Evolutionary conservation across 2,113 vertebrate genomes (phyloP), one percentile per base, ranked within the genome.

Genomic region (Prolemur simus): DNA sequence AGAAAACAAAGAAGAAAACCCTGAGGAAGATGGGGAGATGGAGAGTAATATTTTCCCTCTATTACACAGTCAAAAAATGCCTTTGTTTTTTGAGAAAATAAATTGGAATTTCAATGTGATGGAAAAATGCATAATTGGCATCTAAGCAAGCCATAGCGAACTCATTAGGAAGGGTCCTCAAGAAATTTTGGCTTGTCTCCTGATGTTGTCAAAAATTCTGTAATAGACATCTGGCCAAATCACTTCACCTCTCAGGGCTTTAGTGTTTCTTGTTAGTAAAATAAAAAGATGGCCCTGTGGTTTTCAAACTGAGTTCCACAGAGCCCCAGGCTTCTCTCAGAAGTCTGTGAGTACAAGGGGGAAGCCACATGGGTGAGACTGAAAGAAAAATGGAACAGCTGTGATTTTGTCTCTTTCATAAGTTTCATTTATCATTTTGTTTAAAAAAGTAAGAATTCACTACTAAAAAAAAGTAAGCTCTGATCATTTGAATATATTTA

Each of bases 51-150:
- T 86, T 78, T 95, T 91, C 68, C 49, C 77, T 93, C 66, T 39
- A 83, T 86, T 69, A 64, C n/a, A 17, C 4, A 63, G 5, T 80
- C 23, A 89, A 78, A 77, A 91, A 93, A 34, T 32, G 37, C 17
- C 29, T 87, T 87, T 78, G 29, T 45, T 92, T 89, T 92, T 39
- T 47, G 21, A 17, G 34, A 96, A 63, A 94, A 69, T 60, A 76
- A 80, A 47, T 77, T 82, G 73, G 32, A 81, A 95, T 95, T 95
- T 77, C 58, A 89, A 63, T 60, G 14, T 77, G 32, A 91, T 77
- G 13, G 78, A 54, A 84, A 76, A 80, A 71, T 47, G 9, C 10
- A 29, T 60, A 66, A 66, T 86, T 71, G 93, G 7, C 25, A 71
- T 82, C 29, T 81, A 76, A 69, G 34, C 34, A 80, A 87, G 8